phyloP scores from a whole-genome alignment of 2,797 vertebrate genomes.

The Selene dorsalis region DNA sequence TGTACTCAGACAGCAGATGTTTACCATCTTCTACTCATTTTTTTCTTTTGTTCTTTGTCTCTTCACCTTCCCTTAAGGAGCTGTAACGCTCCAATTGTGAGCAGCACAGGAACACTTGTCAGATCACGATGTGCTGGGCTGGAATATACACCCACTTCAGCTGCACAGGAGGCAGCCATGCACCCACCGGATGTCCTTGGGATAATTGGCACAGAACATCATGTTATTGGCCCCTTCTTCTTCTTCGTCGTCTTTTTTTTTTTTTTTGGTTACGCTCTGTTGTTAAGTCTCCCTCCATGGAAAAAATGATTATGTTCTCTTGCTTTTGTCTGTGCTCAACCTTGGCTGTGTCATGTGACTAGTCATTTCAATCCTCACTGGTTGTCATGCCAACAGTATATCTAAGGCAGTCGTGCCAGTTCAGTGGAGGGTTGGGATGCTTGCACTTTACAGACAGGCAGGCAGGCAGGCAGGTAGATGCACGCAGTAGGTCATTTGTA shows the following conservation, averaged over 20 bases:
- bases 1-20: conserved; percentile 56
- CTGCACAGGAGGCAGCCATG: conserved; percentile 43
- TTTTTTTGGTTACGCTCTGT: conserved; percentile 32
- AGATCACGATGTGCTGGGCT: conserved; percentile 62
- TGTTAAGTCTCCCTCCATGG: conserved; percentile 50
- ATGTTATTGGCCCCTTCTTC: conserved; percentile 47
- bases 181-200: conserved; percentile 64
- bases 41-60: conserved; percentile 53
- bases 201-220: conserved; percentile 71
- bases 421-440: conserved; percentile 62
- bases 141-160: conserved; percentile 58
- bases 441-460: conserved; percentile 61
- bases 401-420: conserved; percentile 64
- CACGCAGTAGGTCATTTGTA: conserved; percentile 29
- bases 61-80: conserved; percentile 47
- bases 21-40: conserved; percentile 54
- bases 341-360: conserved; percentile 77
- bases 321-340: conserved; percentile 75
- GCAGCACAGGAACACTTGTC: conserved; percentile 54
- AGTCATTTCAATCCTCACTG: conserved; percentile 71
- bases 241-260: conserved; percentile 17
- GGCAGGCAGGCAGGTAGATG: conserved; percentile 60
- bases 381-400: conserved; percentile 85
- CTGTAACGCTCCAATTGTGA: conserved; percentile 41
- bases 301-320: conserved; percentile 56